phyloP scores from a whole-genome alignment of 1,140 invertebrate species.

The Rhagoletis zephyria region DNA sequence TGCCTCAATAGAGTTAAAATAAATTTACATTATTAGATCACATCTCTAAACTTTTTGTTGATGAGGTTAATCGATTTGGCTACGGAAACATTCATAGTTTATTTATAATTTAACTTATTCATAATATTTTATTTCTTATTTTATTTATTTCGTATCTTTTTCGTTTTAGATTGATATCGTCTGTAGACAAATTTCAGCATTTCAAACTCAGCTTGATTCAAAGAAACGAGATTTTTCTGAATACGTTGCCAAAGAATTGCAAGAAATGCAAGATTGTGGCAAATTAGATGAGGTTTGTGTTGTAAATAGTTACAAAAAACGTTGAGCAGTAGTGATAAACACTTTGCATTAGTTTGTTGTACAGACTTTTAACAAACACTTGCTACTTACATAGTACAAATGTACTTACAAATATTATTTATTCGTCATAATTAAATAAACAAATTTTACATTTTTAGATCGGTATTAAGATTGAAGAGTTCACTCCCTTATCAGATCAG shows the following conservation, averaged over 20 bases:
- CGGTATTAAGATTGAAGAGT: slow-evolving; percentile 68
- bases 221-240: slow-evolving; percentile 75
- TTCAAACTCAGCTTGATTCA: slow-evolving; percentile 74
- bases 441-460: slow-evolving; percentile 61
- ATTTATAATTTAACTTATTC: background rate
- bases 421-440: background rate
- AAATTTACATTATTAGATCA: too few relatives aligned
- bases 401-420: too few relatives aligned
- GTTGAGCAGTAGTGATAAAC: too few relatives aligned
- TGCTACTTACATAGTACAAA: too few relatives aligned
- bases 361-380: too few relatives aligned
- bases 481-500: slow-evolving; percentile 68
- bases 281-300: slow-evolving; percentile 74
- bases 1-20: too few relatives aligned
- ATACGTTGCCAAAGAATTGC: slow-evolving; percentile 74
- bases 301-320: slow-evolving; percentile 37
- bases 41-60: too few relatives aligned
- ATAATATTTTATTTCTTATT: slow-evolving; percentile 46
- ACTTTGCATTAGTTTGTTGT: too few relatives aligned
- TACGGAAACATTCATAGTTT: background rate
- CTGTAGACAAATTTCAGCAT: slow-evolving; percentile 75
- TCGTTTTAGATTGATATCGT: slow-evolving; percentile 77
- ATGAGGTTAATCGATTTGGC: too few relatives aligned
- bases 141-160: slow-evolving; percentile 70
- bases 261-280: slow-evolving; percentile 75